A percentile compares a stretch with the other conserved stretches of the same genome.
Conservation (phyloP, 2,113 vertebrate species). For the Aegotheles bennettii region DNA sequence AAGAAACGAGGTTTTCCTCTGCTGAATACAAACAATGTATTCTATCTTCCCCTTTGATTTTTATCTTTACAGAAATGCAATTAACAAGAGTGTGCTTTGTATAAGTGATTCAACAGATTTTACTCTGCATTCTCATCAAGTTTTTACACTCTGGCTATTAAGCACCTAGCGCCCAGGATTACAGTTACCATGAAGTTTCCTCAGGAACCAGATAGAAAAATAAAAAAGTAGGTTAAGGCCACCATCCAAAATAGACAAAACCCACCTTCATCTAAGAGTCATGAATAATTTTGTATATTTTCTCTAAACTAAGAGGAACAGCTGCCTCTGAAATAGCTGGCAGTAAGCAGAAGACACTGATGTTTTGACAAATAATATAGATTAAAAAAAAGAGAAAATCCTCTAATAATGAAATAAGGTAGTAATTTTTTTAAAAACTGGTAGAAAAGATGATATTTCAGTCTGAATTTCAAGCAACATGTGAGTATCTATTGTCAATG, state of each 20-base stretch:
- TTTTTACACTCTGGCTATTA: neutral
- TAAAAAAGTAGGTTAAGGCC: neutral
- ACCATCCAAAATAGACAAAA: neutral
- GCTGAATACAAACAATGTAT: neutral
- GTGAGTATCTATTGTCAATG: rapidly evolving
- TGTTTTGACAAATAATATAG: neutral
- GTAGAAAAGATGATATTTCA: neutral
- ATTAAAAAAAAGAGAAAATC: neutral
- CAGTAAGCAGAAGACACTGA: neutral
- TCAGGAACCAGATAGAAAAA: neutral
- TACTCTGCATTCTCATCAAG: neutral
- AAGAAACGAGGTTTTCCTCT: neutral
- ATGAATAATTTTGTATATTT: neutral
- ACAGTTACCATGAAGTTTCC: neutral
- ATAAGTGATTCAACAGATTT: neutral
- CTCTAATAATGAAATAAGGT: neutral
- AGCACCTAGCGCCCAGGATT: neutral
- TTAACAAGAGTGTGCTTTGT: neutral
- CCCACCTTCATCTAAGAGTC: neutral
- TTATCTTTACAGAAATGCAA: neutral
- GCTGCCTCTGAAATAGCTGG: neutral
- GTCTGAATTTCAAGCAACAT: neutral
- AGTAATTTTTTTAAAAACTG: neutral
- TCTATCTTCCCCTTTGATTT: neutral
- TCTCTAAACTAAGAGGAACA: neutral